Conservation (phyloP, 1,140 invertebrate species). For the Orchestia grillus region DNA sequence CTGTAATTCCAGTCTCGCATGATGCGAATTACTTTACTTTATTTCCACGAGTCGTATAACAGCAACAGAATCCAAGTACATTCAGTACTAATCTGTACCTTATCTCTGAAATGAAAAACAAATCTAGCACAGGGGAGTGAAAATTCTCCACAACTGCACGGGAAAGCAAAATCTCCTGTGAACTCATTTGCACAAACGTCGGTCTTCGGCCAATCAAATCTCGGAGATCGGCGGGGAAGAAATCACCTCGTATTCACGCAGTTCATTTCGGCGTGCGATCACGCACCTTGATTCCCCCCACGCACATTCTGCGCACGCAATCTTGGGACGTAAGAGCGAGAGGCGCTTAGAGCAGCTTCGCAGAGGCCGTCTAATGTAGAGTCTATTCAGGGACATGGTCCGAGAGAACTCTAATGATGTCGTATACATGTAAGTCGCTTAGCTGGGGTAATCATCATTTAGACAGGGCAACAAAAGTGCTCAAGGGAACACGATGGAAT, state of each 20-base stretch:
- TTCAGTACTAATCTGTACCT: too few relatives aligned
- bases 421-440: conserved; percentile 48
- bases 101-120: background rate
- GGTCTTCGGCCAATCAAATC: conserved; percentile 18
- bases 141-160: background rate
- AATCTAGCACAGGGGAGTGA: background rate
- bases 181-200: background rate
- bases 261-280: conserved; percentile 10
- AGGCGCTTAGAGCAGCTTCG: background rate
- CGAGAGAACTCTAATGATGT: conserved; percentile 48
- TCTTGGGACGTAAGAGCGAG: background rate
- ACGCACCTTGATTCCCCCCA: background rate
- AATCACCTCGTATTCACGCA: conserved; percentile 28
- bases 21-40: background rate
- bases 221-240: background rate
- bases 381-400: conserved; percentile 10
- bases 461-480: conserved; percentile 41
- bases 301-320: background rate
- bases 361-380: background rate
- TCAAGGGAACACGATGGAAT: conserved; percentile 36
- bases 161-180: background rate
- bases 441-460: conserved; percentile 38
- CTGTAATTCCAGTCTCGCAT: background rate
- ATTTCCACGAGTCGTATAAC: too few relatives aligned
- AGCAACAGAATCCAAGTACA: too few relatives aligned